Base-by-base conservation (phyloP, 2,113 vertebrate genomes). In the Hemiprocne comata region DNA sequence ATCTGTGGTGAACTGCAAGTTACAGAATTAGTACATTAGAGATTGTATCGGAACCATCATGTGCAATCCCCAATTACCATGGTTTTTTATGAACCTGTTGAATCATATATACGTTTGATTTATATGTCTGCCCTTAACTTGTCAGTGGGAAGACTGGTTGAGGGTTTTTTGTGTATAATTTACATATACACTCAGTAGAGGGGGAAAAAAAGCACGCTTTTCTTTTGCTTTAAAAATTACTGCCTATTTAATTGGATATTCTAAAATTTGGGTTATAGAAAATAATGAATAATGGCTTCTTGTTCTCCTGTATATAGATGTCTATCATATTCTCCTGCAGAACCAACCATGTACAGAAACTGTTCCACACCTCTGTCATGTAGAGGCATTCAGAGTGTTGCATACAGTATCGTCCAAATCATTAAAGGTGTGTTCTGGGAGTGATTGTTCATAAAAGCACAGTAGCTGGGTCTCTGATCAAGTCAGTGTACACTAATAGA, bases 141-240 rank as follows among this genome's bases (percentile, higher is more conserved):
- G 13, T 42, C 53, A 61, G 34, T 72, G 54, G n/a, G 54, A 70
- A 80, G 51, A 40, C 28, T 1, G 4, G 7, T n/a, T 61, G 23
- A 55, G 58, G 13, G 0, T 7, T 31, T 28, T 55, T 66, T 64
- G 4, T 64, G 38, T n/a, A 11, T 72, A 23, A 51, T 54, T 87
- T 87, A 36, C 23, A 31, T 54, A 21, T 7, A 50, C 3, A 10
- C 16, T 38, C 4, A 18, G 9, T 25, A 12, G 8, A 7, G 11
- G 17, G 23, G 12, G 3, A 1, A 2, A 9, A 54, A 6, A 54
- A 53, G 3, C 10, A 48, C 25, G 1, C n/a, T 58, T 57, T 75
- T 79, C 23, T 20, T 85, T 85, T 76, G 24, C 42, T 89, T 76
- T 62, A 33, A 77, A 71, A 90, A 62, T 20, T 70, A 40, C 25